Conservation (phyloP, 2,113 vertebrate species). For the Empidonax traillii region DNA sequence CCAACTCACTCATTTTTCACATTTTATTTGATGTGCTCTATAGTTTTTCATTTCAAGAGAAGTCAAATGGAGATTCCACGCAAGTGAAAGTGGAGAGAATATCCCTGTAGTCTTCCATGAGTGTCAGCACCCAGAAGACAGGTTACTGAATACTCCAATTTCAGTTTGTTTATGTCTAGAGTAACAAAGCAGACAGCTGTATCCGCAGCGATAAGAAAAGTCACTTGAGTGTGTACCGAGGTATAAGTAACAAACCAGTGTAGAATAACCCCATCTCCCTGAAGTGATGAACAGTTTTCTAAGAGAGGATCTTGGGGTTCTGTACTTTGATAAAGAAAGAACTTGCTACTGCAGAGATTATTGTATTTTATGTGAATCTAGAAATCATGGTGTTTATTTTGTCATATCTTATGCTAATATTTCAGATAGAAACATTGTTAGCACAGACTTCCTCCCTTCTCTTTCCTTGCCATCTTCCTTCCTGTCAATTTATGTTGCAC, state of each 20-base stretch:
- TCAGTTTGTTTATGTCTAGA: conserved; percentile 6
- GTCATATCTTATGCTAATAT: not conserved
- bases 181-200: conserved; percentile 1
- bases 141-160: not conserved
- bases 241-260: not conserved
- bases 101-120: not conserved
- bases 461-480: conserved; percentile 48
- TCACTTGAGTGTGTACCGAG: not conserved
- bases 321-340: not conserved
- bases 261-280: not conserved
- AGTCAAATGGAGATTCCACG: not conserved
- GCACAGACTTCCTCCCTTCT: conserved; percentile 41
- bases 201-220: not conserved
- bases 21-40: not conserved
- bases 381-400: not conserved
- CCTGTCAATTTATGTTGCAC: not conserved
- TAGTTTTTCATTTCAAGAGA: conserved; percentile 10
- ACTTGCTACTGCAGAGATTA: not conserved
- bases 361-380: not conserved
- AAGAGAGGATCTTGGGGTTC: not conserved
- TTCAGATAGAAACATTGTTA: conserved; percentile 21
- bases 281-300: not conserved
- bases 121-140: not conserved
- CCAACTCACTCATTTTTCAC: not conserved
- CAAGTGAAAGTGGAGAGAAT: not conserved